Percentiles rank a stretch among this genome's conserved stretches.
These are phyloP conservation scores for Dendrolimus kikuchii DNA, from an alignment of 1,140 invertebrate genomes.

Conservation along the genomic window DNA sequence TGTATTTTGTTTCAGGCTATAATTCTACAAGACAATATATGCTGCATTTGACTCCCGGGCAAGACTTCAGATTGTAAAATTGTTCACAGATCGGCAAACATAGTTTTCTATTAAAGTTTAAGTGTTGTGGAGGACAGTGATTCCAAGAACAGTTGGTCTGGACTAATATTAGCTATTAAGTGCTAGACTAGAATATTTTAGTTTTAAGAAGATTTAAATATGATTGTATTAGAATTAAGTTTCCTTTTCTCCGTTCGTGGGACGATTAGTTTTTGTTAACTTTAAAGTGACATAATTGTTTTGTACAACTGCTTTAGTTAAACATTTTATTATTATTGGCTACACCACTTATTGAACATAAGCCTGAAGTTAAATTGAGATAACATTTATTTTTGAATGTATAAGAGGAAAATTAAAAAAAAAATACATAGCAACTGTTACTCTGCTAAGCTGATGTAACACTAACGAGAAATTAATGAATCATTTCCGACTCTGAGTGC, in stretches of 20 bases:
- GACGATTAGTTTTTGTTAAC: conserved; percentile 28
- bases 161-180: conserved; percentile 58
- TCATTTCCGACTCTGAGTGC: too few relatives aligned
- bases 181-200: conserved; percentile 48
- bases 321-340: too few relatives aligned
- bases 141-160: conserved; percentile 54
- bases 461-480: too few relatives aligned
- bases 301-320: too few relatives aligned
- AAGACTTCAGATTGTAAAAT: conserved; percentile 37
- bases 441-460: too few relatives aligned
- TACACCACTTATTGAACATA: too few relatives aligned
- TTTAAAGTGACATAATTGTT: too few relatives aligned
- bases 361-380: too few relatives aligned
- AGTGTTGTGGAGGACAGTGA: conserved; percentile 62
- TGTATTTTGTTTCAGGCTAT: conserved; percentile 3
- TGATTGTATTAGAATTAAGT: conserved; percentile 58
- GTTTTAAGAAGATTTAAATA: conserved; percentile 41
- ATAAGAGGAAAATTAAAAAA: too few relatives aligned
- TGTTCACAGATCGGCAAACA: conserved; percentile 48
- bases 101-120: conserved; percentile 53
- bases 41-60: conserved; percentile 52
- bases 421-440: too few relatives aligned
- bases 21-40: conserved; percentile 17
- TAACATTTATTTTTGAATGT: too few relatives aligned
- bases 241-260: conserved; percentile 48